Evolutionary conservation across 2,888 invertebrate genomes (phyloP), one percentile per base, ranked within the genome.

Genomic region (Lithophane ornitopus): DNA sequence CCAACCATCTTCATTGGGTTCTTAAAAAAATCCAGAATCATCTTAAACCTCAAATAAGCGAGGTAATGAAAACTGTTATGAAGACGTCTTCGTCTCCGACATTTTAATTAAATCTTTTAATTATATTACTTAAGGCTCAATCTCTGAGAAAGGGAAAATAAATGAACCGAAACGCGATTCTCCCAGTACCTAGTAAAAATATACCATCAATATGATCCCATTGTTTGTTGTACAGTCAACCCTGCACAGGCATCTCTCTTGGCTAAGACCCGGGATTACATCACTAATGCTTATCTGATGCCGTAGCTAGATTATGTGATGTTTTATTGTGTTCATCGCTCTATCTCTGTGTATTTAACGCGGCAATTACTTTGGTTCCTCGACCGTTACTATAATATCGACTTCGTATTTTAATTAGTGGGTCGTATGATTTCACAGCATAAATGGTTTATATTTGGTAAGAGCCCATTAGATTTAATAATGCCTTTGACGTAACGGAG

Each of bases 221-320:
- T 62, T 73, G 71, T 63, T 73, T 63, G 58, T n/a, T 54, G 61
- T 62, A 59, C 44, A 68, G 80, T 52, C 87, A 86, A 67, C 88
- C 85, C 85, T 87, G 68, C 44, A 54, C 59, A 63, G 67, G 39
- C 77, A 71, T 79, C 54, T 78, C 76, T 83, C 77, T 88, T 84
- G 79, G 85, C 78, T 80, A 78, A 84, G 74, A 70, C 76, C 61
- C 68, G 77, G 76, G 88, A 88, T 92, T 92, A 89, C 91, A 90
- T 91, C 91, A 93, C 88, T 85, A 78, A 86, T 85, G 85, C 84
- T 89, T 90, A 91, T 92, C 90, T 88, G 89, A 91, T 91, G 85
- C 84, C 80, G 87, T 81, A 82, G 82, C 78, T 84, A 85, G 89
- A 90, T 92, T 91, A 90, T 89, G 87, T 88, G 85, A 88, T 89